Conservation (phyloP, 2,888 invertebrate genomes). For the Allacma fusca region DNA sequence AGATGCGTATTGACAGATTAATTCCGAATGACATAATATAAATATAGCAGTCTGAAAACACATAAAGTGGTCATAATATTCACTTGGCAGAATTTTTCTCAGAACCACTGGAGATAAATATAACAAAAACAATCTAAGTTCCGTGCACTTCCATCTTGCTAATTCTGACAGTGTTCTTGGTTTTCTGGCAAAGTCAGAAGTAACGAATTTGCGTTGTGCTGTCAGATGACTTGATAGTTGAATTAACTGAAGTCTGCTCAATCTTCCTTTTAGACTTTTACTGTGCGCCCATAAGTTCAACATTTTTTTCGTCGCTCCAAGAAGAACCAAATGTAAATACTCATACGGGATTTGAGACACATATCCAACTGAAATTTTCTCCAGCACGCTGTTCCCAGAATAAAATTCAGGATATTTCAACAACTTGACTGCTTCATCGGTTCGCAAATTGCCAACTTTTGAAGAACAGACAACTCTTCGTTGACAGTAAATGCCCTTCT, state of each 20-base stretch:
- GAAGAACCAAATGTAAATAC: slow-evolving; percentile 54
- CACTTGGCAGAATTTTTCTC: not conserved
- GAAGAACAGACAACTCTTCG: slow-evolving; percentile 19
- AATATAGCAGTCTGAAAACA: no score
- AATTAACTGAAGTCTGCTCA: no score
- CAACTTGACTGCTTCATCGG: slow-evolving; percentile 42
- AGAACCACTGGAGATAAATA: slow-evolving; percentile 4
- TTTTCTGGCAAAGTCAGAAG: slow-evolving; percentile 27
- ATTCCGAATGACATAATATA: no score
- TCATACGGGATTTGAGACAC: slow-evolving; percentile 51
- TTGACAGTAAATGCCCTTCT: slow-evolving; percentile 17
- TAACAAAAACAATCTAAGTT: no score
- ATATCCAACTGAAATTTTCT: slow-evolving; percentile 48
- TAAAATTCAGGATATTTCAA: slow-evolving; percentile 53
- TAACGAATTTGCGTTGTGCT: not conserved
- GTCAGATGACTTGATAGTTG: no score
- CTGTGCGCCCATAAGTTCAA: not conserved
- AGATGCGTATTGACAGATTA: no score
- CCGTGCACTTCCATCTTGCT: slow-evolving; percentile 21
- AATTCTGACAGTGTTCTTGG: slow-evolving; percentile 19
- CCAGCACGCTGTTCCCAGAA: slow-evolving; percentile 49
- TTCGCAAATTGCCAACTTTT: not conserved
- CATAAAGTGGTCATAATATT: slow-evolving; percentile 7
- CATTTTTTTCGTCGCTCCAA: slow-evolving; percentile 53
- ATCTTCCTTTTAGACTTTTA: no score